Conservation (phyloP, 2,888 invertebrate genomes). For the Tenthredo mesomela region DNA sequence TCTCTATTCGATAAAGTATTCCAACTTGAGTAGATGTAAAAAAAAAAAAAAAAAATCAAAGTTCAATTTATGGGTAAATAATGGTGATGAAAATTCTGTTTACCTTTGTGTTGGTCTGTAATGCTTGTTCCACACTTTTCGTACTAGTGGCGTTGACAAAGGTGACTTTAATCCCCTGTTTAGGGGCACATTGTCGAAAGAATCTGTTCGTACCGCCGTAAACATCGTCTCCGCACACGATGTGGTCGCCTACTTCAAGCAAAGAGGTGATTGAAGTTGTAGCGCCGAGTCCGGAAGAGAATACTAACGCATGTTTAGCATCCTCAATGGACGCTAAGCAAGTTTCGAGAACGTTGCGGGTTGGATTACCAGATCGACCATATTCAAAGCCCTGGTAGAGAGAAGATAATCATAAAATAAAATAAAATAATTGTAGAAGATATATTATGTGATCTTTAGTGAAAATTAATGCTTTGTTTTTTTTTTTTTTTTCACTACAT, state of each 20-base stretch:
- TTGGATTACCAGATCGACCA: constrained; percentile 96
- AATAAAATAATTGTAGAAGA: background rate
- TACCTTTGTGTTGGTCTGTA: constrained; percentile 93
- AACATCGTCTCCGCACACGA: constrained; percentile 94
- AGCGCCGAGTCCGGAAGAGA: constrained; percentile 95
- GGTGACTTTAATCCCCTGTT: constrained; percentile 86
- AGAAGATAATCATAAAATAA: background rate
- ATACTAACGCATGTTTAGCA: constrained; percentile 90
- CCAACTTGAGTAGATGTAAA: background rate
- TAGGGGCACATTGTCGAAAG: constrained; percentile 83
- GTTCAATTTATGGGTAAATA: background rate
- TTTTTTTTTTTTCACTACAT: background rate
- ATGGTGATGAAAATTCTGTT: background rate
- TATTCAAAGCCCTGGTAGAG: constrained; percentile 91
- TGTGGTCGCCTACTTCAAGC: constrained; percentile 92
- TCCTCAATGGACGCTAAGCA: constrained; percentile 95
- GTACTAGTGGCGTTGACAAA: constrained; percentile 89
- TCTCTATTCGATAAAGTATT: background rate
- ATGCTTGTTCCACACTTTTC: constrained; percentile 83
- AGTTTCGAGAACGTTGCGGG: constrained; percentile 91
- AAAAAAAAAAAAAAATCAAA: background rate
- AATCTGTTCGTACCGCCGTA: constrained; percentile 95
- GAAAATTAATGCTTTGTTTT: background rate
- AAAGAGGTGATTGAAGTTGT: constrained; percentile 88
- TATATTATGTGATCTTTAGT: background rate